Base-by-base conservation (phyloP, 2,888 invertebrate species). In the Macrophya annulata region DNA sequence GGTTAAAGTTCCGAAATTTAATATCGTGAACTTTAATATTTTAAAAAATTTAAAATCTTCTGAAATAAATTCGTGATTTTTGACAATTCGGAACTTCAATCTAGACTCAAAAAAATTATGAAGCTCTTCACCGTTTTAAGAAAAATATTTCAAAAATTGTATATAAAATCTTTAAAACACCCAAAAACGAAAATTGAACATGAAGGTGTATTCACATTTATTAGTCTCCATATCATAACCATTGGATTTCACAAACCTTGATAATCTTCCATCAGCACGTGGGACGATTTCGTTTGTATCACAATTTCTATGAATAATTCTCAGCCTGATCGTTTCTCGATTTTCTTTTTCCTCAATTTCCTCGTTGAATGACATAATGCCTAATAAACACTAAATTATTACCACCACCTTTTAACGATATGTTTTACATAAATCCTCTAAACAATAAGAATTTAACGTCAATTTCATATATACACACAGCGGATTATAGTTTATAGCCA, bases 251-350 rank as follows among this genome's bases (percentile, higher is more conserved):
- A 72, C 72, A 21, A 45, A 74, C 74, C 74, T 45, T 45, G 45
- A 25, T 45, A 21, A 45, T 74, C 17, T 25, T 12, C 45, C 9
- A 15, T 21, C 31, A 15, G 43, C 15, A 68, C 68, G 74, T 74
- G 74, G 25, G 25, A 43, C 74, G 45, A 10, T 48, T 43, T 43
- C 25, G 21, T 45, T 21, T 21, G 45, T 45, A 15, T 74, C 45
- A 45, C n/a, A 45, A 31, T 74, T 74, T 48, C 74, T 25, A 8
- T 74, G 15, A 43, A 45, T 21, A 17, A 45, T 74, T 25, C 74
- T n/a, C 9, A 74, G 74, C 45, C 74, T 74, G 10, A 45, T 48
- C 2, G 74, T 74, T 74, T 74, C 74, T 4, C 10, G 74, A 21
- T 45, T 12, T 74, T 74, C 8, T 15, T 25, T 31, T 25, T 74